Evolutionary conservation across 2,113 vertebrate species (phyloP).

Genomic region (Hemiprocne comata): DNA sequence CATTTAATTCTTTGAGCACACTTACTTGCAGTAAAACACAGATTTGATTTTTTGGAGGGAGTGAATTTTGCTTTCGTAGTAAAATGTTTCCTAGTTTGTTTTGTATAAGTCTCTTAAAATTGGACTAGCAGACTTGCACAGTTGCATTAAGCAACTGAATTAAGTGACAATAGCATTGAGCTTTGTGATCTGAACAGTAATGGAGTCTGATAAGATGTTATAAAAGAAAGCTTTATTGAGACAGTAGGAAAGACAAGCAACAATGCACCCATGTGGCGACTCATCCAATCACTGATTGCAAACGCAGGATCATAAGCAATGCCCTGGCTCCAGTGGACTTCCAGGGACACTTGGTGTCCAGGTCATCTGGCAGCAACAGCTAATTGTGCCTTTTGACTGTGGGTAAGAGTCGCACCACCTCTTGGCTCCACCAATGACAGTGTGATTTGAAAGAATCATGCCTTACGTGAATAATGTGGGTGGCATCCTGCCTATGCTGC

Average conservation of each 20-base stretch:
- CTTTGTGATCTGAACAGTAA: not conserved
- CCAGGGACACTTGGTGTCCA: not conserved
- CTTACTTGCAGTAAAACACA: not conserved
- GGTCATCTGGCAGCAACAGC: not conserved
- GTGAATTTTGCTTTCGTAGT: not conserved
- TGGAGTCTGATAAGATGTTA: not conserved
- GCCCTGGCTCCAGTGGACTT: not conserved
- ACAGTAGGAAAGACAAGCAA: not conserved
- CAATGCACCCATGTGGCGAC: fast-evolving
- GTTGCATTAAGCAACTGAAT: not conserved
- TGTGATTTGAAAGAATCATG: not conserved
- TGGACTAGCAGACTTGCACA: not conserved
- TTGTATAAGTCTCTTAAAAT: not conserved
- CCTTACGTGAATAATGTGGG: not conserved
- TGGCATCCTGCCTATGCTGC: not conserved
- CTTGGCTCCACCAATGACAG: not conserved
- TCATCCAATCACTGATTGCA: not conserved
- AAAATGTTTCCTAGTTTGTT: not conserved
- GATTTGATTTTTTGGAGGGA: not conserved
- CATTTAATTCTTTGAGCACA: not conserved
- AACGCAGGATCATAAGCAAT: fast-evolving
- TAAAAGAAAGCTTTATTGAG: not conserved
- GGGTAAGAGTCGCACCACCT: not conserved
- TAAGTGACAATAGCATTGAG: not conserved
- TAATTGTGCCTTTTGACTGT: fast-evolving